A percentile compares a stretch with the other conserved stretches of the same genome.
phyloP scores from a whole-genome alignment of 1,140 invertebrate species.

The Cyphomyrmex costatus region DNA sequence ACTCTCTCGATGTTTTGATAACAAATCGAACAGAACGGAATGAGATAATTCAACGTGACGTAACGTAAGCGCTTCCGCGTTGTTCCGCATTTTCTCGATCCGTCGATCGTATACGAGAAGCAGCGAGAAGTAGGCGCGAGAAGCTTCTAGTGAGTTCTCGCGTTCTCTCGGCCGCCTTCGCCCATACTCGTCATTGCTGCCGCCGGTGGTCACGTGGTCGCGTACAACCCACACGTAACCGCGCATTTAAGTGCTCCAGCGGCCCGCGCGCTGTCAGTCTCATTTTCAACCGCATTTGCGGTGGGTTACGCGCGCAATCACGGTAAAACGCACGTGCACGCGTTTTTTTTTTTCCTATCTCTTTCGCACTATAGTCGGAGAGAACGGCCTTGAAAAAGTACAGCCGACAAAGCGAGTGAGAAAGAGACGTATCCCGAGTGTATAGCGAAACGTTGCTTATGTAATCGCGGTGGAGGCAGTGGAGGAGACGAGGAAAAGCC shows the following conservation, averaged over 20 bases:
- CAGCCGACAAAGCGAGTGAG: background rate
- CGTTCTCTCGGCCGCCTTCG: conserved; percentile 46
- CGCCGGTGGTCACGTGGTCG: conserved; percentile 69
- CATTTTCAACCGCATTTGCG: conserved; percentile 29
- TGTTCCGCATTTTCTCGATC: conserved; percentile 6
- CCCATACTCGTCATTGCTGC: conserved; percentile 39
- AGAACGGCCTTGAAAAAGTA: conserved; percentile 43
- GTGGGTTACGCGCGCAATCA: background rate
- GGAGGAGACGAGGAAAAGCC: conserved; percentile 32
- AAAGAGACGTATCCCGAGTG: conserved; percentile 40
- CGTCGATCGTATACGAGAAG: conserved; percentile 52
- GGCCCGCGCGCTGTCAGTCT: conserved; percentile 74
- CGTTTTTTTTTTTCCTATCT: background rate
- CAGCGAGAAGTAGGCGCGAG: background rate
- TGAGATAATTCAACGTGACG: background rate
- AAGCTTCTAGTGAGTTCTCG: conserved; percentile 69
- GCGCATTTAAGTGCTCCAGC: conserved; percentile 76
- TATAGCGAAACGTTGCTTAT: conserved; percentile 18
- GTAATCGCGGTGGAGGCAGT: conserved; percentile 46
- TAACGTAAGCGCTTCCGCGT: background rate
- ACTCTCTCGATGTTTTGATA: background rate
- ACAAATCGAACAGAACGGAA: background rate
- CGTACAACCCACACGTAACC: conserved; percentile 64
- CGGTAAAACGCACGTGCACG: background rate
- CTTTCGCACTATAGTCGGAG: background rate